These are phyloP conservation scores for Rhizomys pruinosus DNA, from an alignment of 2,113 vertebrate genomes.

Conservation along the genomic window DNA sequence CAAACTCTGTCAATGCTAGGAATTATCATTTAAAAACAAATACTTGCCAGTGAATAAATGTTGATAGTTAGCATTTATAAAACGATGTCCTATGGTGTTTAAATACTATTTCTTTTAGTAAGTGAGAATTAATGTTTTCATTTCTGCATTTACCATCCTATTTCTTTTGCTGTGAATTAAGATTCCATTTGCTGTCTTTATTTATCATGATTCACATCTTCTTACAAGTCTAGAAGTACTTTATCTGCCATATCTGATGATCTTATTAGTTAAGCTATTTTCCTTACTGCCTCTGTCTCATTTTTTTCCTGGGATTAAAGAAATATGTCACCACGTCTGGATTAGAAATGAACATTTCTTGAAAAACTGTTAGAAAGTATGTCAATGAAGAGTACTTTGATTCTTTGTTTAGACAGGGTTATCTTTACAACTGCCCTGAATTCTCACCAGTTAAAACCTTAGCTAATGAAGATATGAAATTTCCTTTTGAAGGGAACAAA, in stretches of 20 bases:
- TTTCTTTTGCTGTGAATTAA: neutral
- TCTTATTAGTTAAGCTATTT: neutral
- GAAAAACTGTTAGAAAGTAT: neutral
- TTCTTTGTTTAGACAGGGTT: neutral
- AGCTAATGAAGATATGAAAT: neutral
- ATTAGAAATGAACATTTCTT: neutral
- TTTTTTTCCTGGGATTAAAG: too few species aligned
- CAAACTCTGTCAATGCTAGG: neutral
- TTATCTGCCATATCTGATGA: neutral
- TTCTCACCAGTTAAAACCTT: neutral
- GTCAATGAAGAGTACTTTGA: neutral
- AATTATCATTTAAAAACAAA: conserved; percentile 17
- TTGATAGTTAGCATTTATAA: neutral
- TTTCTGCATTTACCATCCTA: neutral
- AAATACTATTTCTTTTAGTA: neutral
- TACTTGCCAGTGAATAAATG: neutral
- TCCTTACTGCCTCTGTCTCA: neutral
- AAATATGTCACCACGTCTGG: too few species aligned
- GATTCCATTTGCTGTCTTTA: neutral
- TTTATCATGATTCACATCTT: neutral
- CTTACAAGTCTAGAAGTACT: neutral
- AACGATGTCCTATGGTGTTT: neutral
- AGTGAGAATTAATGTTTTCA: neutral
- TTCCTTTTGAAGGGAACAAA: neutral
- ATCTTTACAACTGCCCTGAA: neutral